phyloP scores from a whole-genome alignment of 2,888 invertebrate species.

The Crioceris asparagi region DNA sequence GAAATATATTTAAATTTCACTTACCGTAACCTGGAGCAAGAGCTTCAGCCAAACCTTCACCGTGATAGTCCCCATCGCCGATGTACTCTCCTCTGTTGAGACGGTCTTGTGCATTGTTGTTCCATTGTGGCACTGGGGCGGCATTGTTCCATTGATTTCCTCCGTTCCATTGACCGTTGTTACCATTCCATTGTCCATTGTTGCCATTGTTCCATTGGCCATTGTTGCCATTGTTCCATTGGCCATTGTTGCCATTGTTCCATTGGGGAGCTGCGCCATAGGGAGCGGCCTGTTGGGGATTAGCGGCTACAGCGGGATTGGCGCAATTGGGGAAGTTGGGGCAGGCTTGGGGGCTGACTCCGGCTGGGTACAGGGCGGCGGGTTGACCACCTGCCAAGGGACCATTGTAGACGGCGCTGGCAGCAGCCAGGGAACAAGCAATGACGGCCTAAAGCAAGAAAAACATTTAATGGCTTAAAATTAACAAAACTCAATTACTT shows the following conservation, averaged over 20 bases:
- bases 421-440: slow-evolving; percentile 30
- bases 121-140: slow-evolving; percentile 25
- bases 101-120: slow-evolving; percentile 25
- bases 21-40: slow-evolving; percentile 30
- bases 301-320: slow-evolving; percentile 35
- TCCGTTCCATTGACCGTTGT: slow-evolving; percentile 9
- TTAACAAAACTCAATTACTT: background rate
- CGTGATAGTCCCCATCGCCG: slow-evolving; percentile 37
- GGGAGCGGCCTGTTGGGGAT: slow-evolving; percentile 28
- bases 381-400: slow-evolving; percentile 37
- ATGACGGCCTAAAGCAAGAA: slow-evolving; percentile 29
- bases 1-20: background rate
- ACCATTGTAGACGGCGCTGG: slow-evolving; percentile 34
- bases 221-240: slow-evolving; percentile 15
- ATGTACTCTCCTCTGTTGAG: slow-evolving; percentile 34
- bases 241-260: slow-evolving; percentile 16
- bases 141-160: slow-evolving; percentile 8
- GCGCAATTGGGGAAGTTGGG: slow-evolving; percentile 37
- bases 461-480: background rate
- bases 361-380: slow-evolving; percentile 34
- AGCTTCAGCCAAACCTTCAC: slow-evolving; percentile 38
- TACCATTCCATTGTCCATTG: slow-evolving; percentile 8
- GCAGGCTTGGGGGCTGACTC: slow-evolving; percentile 37
- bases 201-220: slow-evolving; percentile 13
- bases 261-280: slow-evolving; percentile 18